Evolutionary conservation across 2,113 vertebrate genomes (phyloP).

Genomic region (Casuarius casuarius): DNA sequence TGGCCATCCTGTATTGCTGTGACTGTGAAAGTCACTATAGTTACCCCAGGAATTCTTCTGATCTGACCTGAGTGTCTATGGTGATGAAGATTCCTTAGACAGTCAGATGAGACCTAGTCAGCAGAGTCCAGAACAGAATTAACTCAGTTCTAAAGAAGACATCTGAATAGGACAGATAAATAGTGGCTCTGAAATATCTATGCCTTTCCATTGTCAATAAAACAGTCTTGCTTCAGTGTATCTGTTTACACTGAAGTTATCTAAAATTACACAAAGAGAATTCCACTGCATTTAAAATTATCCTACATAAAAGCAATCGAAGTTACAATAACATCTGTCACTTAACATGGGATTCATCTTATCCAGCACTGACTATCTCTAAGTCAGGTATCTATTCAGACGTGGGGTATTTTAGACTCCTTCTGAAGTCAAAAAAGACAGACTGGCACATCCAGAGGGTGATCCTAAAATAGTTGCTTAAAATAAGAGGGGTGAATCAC

Average conservation of each 20-base stretch:
- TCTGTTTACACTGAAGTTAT: not conserved
- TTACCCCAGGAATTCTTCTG: not conserved
- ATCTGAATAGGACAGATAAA: not conserved
- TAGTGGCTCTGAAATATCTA: not conserved
- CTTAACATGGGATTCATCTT: not conserved
- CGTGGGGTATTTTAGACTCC: not conserved
- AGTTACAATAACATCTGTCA: not conserved
- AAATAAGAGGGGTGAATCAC: not conserved
- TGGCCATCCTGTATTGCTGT: accelerated
- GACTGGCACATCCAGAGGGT: not conserved
- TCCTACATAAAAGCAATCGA: not conserved
- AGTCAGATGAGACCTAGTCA: accelerated
- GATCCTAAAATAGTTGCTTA: not conserved
- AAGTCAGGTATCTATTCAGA: not conserved
- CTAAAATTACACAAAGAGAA: not conserved
- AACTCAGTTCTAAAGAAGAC: not conserved
- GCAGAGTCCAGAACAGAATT: not conserved
- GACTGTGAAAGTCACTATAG: not conserved
- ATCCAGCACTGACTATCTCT: not conserved
- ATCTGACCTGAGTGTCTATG: not conserved
- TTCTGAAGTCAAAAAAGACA: not conserved
- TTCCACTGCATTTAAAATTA: not conserved
- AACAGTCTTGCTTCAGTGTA: not conserved
- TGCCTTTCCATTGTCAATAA: not conserved
- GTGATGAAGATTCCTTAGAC: not conserved